A percentile compares a stretch with the other conserved stretches of the same genome.
Evolutionary conservation across 2,113 vertebrate genomes (phyloP).

Genomic region (Leuciscus idus): DNA sequence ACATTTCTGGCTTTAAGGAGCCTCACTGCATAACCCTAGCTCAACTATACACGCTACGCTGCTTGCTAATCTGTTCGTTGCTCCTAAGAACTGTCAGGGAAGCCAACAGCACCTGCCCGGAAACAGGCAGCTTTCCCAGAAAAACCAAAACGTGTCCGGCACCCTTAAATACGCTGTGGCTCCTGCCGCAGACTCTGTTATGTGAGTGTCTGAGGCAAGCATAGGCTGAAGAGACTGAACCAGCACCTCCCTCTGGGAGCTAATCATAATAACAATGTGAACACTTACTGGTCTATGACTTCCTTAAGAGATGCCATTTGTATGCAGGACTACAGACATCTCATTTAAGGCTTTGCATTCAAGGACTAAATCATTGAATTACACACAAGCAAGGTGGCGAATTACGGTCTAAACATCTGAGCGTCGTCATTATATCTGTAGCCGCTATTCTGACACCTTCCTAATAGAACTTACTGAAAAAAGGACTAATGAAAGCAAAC

Average conservation of each 20-base stretch:
- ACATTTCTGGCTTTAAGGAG: slow-evolving; percentile 49
- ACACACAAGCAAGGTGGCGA: neutral
- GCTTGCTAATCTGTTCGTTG: slow-evolving; percentile 43
- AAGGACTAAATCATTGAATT: neutral
- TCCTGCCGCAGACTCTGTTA: slow-evolving; percentile 8
- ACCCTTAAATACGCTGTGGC: slow-evolving; percentile 17
- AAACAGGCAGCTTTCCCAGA: slow-evolving; percentile 54
- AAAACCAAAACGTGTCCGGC: slow-evolving; percentile 40
- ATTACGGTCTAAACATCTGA: neutral
- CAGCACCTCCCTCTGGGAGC: slow-evolving; percentile 13
- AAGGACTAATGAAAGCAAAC: slow-evolving; percentile 10
- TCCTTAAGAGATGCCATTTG: slow-evolving; percentile 36
- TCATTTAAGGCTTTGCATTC: slow-evolving; percentile 27
- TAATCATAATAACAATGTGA: slow-evolving; percentile 47
- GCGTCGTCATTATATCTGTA: neutral
- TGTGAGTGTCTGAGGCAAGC: neutral
- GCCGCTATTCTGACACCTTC: neutral
- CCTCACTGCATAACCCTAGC: slow-evolving; percentile 1
- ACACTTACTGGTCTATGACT: slow-evolving; percentile 4
- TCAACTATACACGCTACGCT: neutral
- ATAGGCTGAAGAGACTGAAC: neutral
- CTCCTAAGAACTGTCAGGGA: slow-evolving; percentile 39
- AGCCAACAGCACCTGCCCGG: slow-evolving; percentile 51
- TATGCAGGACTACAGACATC: slow-evolving; percentile 18
- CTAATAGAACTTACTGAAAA: slow-evolving; percentile 15